Evolutionary conservation across 2,797 vertebrate species (phyloP), one percentile per base, ranked within the genome.

Genomic region (Melanotaenia parkinsoni): DNA sequence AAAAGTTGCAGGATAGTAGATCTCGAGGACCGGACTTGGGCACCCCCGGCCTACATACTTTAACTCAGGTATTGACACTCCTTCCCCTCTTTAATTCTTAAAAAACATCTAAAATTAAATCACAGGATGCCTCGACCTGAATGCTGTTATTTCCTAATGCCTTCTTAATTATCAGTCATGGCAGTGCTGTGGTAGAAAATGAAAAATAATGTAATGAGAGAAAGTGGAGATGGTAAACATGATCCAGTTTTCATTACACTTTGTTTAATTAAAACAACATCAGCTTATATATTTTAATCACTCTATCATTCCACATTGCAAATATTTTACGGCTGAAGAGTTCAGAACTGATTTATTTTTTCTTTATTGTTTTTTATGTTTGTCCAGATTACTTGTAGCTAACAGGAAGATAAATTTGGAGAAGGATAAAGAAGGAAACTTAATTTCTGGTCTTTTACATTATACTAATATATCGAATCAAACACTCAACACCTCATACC

Each of bases 61-160:
- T 54, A 74, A 88, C 88, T 88, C 88, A 89, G 88, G 88, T 89
- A 85, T 43, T 60, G 67, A 81, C 54, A 30, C 54, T 76, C 73
- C 58, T 70, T 72, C 58, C 45, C 32, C 54, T 76, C 57, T 69
- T 67, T 67, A 20, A 77, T 57, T 68, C 64, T 67, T 28, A 28
- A 28, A 58, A 74, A 63, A 54, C 22, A 32, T 26, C 71, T 74
- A 20, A 82, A 63, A 73, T 79, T 4, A 83, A 77, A 68, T 79
- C 81, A 81, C 82, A 75, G 70, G 79, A 76, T 90, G 90, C 90
- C 90, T 91, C 77, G 16, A 83, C 70, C 81, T 80, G 72, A 87
- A 85, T 43, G 68, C 77, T 88, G 81, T 47, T 86, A 56, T 71
- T 76, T 70, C 57, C 59, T 51, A 59, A 76, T 67, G 58, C 72